Evolutionary conservation across 1,140 invertebrate genomes (phyloP), one percentile per base, ranked within the genome.

Genomic region (Uloborus diversus): DNA sequence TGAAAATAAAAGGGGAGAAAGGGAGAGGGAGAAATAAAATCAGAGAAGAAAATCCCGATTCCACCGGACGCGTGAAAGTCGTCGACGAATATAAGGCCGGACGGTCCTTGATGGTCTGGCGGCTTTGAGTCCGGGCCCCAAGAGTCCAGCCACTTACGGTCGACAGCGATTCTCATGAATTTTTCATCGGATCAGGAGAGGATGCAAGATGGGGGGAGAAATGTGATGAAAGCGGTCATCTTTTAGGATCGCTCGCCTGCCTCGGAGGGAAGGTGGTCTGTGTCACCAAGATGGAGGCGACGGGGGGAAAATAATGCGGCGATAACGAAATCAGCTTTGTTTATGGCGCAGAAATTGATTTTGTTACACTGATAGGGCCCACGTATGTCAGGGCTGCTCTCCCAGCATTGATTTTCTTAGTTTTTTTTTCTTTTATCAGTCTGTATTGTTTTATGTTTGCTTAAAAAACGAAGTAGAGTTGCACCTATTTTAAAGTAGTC

Each of bases 91-190:
- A 51, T 51, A 49, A 49, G 53, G 32, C 62, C 47, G 73, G 73
- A 65, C 73, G 49, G 71, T 75, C 57, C 71, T 71, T 49, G 35
- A 47, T 49, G 64, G 35, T 30, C 42, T 71, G 53, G 53, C 68
- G 68, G 53, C 68, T 59, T 59, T 59, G 68, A 71, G 70, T 73
- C 70, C 70, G 33, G 53, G 70, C 32, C 73, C 71, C 71, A 23
- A 9, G 71, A 64, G 71, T 75, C 71, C 71, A 35, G 57, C 71
- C 73, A 78, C 73, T 78, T 78, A 78, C 71, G 61, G 73, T 66
- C 73, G 62, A 78, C 73, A 78, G 66, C 73, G 73, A 78, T 65
- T 78, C 73, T 78, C 73, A 78, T 78, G 73, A 78, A 78, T 78
- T 78, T 78, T 78, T 78, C 62, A 78, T 78, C 61, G 73, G 73